Percentiles rank a stretch among this genome's conserved stretches.
Evolutionary conservation across 2,888 invertebrate genomes (phyloP).

Genomic region (Cheilosia impressa): DNA sequence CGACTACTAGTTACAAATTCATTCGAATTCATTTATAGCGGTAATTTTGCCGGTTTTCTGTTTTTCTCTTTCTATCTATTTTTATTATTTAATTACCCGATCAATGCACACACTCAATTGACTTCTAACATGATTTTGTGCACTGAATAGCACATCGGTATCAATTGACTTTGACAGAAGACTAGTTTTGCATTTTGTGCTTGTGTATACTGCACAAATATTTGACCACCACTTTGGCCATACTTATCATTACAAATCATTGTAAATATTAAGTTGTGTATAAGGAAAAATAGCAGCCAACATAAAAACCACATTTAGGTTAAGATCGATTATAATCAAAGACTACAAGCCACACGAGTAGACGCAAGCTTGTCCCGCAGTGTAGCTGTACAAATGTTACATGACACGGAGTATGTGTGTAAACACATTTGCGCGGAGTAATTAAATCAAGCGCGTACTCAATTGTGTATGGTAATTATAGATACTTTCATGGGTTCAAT

Average conservation of each 20-base stretch:
- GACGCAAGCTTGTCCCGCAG: background rate
- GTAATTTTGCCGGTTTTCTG: slow-evolving; percentile 39
- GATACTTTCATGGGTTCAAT: slow-evolving; percentile 72
- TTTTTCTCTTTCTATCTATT: background rate
- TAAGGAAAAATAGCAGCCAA: slow-evolving; percentile 9
- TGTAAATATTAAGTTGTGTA: slow-evolving; percentile 64
- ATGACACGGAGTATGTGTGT: slow-evolving; percentile 66
- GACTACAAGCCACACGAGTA: slow-evolving; percentile 60
- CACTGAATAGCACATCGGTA: slow-evolving; percentile 36
- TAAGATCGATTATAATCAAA: slow-evolving; percentile 81
- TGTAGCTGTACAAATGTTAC: slow-evolving; percentile 60
- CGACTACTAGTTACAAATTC: slow-evolving; percentile 68
- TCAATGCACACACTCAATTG: slow-evolving; percentile 72
- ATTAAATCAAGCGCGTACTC: slow-evolving; percentile 74
- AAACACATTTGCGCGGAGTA: slow-evolving; percentile 66
- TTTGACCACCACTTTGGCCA: slow-evolving; percentile 30
- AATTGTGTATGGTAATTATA: slow-evolving; percentile 72
- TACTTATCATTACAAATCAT: slow-evolving; percentile 68
- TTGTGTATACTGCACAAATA: slow-evolving; percentile 39
- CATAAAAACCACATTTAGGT: slow-evolving; percentile 79
- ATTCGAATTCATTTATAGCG: slow-evolving; percentile 59
- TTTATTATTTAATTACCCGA: slow-evolving; percentile 73
- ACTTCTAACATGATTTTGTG: slow-evolving; percentile 57
- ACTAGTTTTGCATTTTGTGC: slow-evolving; percentile 48
- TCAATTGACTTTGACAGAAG: slow-evolving; percentile 71